A percentile compares a stretch with the other conserved stretches of the same genome.
Conservation (phyloP, 2,888 invertebrate species). For the Nemotelus nigrinus region DNA sequence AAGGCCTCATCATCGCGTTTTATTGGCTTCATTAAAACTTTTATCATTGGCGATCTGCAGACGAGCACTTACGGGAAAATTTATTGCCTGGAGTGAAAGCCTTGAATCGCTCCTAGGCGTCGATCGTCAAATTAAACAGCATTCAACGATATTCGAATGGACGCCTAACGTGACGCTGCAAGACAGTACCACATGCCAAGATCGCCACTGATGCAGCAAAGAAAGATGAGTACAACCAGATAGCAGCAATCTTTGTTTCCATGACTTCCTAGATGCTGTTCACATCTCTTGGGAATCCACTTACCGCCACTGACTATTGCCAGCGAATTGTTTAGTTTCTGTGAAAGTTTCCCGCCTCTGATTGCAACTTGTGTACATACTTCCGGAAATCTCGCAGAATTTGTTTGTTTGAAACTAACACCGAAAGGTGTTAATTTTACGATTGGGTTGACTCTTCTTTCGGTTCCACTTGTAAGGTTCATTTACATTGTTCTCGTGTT, state of each 20-base stretch:
- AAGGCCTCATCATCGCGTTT: too few relatives aligned
- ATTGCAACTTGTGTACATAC: not conserved
- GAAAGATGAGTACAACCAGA: not conserved
- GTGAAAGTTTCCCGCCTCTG: not conserved
- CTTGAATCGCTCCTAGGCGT: not conserved
- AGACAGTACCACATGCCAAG: not conserved
- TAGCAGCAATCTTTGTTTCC: not conserved
- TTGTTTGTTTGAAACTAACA: conserved; percentile 13
- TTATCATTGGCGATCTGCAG: not conserved
- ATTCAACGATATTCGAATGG: not conserved
- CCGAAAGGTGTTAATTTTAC: not conserved
- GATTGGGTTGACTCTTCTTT: too few relatives aligned
- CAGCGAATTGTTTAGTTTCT: not conserved
- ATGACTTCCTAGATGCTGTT: not conserved
- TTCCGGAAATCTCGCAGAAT: conserved; percentile 2
- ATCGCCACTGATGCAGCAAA: not conserved
- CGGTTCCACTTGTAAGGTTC: too few relatives aligned
- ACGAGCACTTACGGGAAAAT: not conserved
- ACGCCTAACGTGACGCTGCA: not conserved
- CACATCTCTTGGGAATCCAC: conserved; percentile 6
- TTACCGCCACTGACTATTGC: not conserved
- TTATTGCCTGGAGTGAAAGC: not conserved
- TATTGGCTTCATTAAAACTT: too few relatives aligned
- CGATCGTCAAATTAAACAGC: not conserved
- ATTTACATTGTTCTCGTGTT: too few relatives aligned